Evolutionary conservation across 2,797 vertebrate species (phyloP), one percentile per base, ranked within the genome.

Genomic region (Parauchenoglanis punctatus): DNA sequence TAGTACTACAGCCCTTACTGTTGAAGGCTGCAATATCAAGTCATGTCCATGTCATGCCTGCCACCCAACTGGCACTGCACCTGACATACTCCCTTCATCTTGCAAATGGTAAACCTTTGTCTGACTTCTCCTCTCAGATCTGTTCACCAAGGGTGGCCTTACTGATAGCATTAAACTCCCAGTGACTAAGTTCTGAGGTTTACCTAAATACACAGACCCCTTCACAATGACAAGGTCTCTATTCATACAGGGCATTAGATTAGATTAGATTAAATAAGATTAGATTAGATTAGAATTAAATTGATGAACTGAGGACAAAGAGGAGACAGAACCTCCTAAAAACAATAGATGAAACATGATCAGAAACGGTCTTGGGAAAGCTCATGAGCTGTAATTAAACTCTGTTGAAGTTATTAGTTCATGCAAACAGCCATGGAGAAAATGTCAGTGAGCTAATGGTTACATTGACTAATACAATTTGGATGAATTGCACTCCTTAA

Each of bases 341-440:
- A 54, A 46, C 8, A 73, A 73, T 25, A 46, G 40, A 73, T 4
- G 5, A 73, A 46, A 46, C 40, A 23, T 46, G 46, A 40, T 46
- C 40, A 46, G 5, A 77, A 31, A 3, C 75, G 72, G 17, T 70
- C 56, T 15, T 13, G 12, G 7, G 18, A 49, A 59, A 61, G 84
- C 49, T 88, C 56, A 85, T 59, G 58, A 88, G 23, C 25, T 78
- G 31, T 49, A 86, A 67, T 85, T 75, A 85, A 52, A 78, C 84
- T 58, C 12, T 68, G 52, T 44, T 31, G 17, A 82, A 54, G 59
- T 70, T 56, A 35, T 75, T 58, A 58, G 7, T 11, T 1, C 7
- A 40, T 46, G 72, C 75, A 20, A 77, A 31, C 6, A 7, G 54
- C 40, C 23, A 80, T 25, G 2, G 20, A 4, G 2, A 46, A 72